Evolutionary conservation across 2,888 invertebrate genomes (phyloP).

Genomic region (Hemithea aestivaria): DNA sequence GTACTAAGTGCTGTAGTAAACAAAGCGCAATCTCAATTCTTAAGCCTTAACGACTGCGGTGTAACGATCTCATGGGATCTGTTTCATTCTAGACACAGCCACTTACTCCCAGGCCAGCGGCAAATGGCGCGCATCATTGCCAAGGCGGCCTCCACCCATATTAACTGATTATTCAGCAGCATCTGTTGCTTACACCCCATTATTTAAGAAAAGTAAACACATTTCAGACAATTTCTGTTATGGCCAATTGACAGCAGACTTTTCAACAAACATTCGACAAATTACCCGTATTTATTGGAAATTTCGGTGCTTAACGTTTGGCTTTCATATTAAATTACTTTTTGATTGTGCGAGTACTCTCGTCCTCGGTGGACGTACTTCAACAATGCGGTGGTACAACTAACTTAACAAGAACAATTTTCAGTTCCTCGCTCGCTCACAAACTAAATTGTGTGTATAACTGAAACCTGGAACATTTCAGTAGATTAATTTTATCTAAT

Average conservation of each 20-base stretch:
- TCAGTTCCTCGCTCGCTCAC: slow-evolving; percentile 51
- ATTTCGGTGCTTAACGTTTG: slow-evolving; percentile 1
- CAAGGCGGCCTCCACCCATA: slow-evolving; percentile 32
- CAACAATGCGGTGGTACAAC: slow-evolving; percentile 38
- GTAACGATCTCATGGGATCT: slow-evolving; percentile 46
- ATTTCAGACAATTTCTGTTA: slow-evolving; percentile 18
- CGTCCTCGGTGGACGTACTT: slow-evolving; percentile 19
- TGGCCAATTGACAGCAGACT: slow-evolving; percentile 22
- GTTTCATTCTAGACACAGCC: slow-evolving; percentile 47
- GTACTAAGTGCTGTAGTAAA: slow-evolving; percentile 11
- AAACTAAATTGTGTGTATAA: slow-evolving; percentile 35
- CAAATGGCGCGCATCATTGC: slow-evolving; percentile 56
- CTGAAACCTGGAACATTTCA: slow-evolving; percentile 49
- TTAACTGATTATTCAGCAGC: slow-evolving; percentile 47
- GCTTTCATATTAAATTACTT: slow-evolving; percentile 2
- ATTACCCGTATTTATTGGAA: background rate
- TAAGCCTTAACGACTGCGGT: slow-evolving; percentile 51
- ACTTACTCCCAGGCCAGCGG: slow-evolving; percentile 58
- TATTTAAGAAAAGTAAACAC: slow-evolving; percentile 25
- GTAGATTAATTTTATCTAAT: slow-evolving; percentile 44
- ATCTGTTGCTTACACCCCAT: slow-evolving; percentile 40
- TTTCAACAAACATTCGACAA: slow-evolving; percentile 12
- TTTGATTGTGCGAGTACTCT: slow-evolving; percentile 20
- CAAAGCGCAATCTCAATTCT: slow-evolving; percentile 48
- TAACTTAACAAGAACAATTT: slow-evolving; percentile 51